phyloP scores from a whole-genome alignment of 2,888 invertebrate genomes.

The Standfussiana lucernea region DNA sequence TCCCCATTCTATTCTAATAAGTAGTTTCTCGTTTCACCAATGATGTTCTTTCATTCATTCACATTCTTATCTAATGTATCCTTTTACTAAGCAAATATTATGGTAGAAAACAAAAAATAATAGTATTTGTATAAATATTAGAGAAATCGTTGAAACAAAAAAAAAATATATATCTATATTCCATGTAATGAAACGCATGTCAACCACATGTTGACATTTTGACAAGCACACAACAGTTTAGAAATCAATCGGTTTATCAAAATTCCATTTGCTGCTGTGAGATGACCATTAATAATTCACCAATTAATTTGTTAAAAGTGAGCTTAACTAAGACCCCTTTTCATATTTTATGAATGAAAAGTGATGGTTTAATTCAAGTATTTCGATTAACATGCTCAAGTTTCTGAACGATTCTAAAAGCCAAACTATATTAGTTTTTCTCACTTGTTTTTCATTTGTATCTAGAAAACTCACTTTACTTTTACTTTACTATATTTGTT shows the following conservation, averaged over 20 bases:
- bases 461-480: constrained; percentile 11
- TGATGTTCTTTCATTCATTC: background rate
- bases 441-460: constrained; percentile 6
- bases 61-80: background rate
- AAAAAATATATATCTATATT: background rate
- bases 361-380: background rate
- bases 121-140: background rate
- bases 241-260: constrained; percentile 24
- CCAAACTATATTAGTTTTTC: constrained; percentile 8
- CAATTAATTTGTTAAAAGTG: background rate
- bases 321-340: background rate
- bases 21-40: background rate
- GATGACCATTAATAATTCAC: background rate
- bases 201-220: constrained; percentile 44
- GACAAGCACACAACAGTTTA: constrained; percentile 25
- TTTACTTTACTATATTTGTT: background rate
- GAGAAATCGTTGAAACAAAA: background rate
- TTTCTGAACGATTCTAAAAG: constrained; percentile 25
- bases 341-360: background rate
- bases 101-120: background rate
- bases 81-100: background rate
- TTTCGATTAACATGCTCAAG: background rate
- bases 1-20: background rate
- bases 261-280: background rate
- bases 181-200: constrained; percentile 19